Percentiles rank a stretch among this genome's conserved stretches.
phyloP scores from a whole-genome alignment of 1,140 invertebrate genomes.

The Tetramorium parvispinum region DNA sequence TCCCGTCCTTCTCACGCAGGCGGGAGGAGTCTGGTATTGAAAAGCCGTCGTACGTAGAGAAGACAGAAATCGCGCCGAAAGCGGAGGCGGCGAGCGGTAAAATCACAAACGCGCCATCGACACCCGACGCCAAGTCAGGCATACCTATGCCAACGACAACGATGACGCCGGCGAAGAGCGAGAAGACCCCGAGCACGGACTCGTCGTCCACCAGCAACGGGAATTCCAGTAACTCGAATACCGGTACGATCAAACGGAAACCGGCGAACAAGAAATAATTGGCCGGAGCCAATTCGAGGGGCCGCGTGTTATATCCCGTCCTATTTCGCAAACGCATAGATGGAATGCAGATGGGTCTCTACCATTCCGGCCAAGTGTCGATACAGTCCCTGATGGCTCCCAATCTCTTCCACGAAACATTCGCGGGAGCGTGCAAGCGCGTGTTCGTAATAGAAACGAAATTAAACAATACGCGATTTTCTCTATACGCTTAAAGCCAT shows the following conservation, averaged over 20 bases:
- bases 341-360: constrained; percentile 20
- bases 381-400: not conserved
- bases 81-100: constrained; percentile 68
- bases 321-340: constrained; percentile 37
- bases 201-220: constrained; percentile 69
- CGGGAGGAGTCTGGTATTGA: constrained; percentile 69
- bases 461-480: not conserved
- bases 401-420: not conserved
- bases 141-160: constrained; percentile 71
- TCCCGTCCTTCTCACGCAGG: constrained; percentile 76
- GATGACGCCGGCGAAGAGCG: constrained; percentile 61
- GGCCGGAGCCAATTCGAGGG: not conserved
- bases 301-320: constrained; percentile 11
- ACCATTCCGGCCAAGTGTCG: not conserved
- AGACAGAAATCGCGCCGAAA: constrained; percentile 74
- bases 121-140: constrained; percentile 71
- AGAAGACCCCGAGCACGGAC: constrained; percentile 69
- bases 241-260: constrained; percentile 78
- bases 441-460: not conserved
- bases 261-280: constrained; percentile 72
- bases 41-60: constrained; percentile 72
- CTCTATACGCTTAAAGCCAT: not conserved
- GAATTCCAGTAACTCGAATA: constrained; percentile 72
- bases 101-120: constrained; percentile 50
- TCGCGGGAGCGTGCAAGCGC: not conserved